A percentile compares a stretch with the other conserved stretches of the same genome.
Conservation (phyloP, 2,797 vertebrate genomes). For the Xenopus petersii region DNA sequence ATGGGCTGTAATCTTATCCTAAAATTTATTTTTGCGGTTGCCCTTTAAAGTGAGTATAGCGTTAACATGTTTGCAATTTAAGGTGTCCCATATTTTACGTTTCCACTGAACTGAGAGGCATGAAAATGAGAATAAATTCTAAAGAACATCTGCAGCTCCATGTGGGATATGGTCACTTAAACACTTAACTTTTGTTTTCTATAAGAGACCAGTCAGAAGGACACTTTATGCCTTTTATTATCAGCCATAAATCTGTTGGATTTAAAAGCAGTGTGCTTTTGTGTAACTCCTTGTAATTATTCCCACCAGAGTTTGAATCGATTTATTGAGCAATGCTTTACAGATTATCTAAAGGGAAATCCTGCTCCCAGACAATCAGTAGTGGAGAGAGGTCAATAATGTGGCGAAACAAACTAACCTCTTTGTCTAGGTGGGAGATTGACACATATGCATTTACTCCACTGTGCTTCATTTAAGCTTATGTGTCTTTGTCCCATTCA, state of each 20-base stretch:
- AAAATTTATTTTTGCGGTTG: constrained; percentile 69
- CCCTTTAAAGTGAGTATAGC: constrained; percentile 68
- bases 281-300: constrained; percentile 55
- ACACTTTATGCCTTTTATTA: constrained; percentile 52
- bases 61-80: constrained; percentile 68
- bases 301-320: constrained; percentile 49
- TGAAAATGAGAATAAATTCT: constrained; percentile 61
- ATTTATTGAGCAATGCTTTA: constrained; percentile 52
- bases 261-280: constrained; percentile 54
- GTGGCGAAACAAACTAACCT: constrained; percentile 31
- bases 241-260: constrained; percentile 53
- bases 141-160: constrained; percentile 55
- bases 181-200: constrained; percentile 54
- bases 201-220: constrained; percentile 50
- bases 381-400: constrained; percentile 32
- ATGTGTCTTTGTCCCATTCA: too few relatives aligned
- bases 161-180: constrained; percentile 50
- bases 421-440: background rate
- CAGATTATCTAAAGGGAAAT: constrained; percentile 48
- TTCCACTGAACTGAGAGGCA: constrained; percentile 65
- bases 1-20: constrained; percentile 63
- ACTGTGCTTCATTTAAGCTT: background rate
- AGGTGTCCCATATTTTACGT: constrained; percentile 70
- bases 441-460: background rate
- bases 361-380: constrained; percentile 25